Conservation (phyloP, 1,140 invertebrate species). For the Lycorma delicatula region DNA sequence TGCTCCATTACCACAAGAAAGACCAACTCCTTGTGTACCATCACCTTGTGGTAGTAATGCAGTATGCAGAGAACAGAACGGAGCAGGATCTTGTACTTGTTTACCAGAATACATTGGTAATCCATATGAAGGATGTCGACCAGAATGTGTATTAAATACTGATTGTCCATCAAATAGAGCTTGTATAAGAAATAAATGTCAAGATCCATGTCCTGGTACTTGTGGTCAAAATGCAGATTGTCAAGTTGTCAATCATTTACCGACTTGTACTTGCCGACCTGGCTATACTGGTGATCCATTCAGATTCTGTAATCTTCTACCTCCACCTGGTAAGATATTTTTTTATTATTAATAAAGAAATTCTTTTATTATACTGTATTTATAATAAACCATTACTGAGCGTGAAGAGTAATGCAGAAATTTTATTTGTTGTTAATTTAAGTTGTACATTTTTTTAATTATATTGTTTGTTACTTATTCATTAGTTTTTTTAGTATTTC, state of each 20-base stretch:
- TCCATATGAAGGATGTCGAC: constrained; percentile 63
- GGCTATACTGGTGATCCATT: constrained; percentile 65
- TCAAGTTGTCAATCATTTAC: constrained; percentile 60
- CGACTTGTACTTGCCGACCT: constrained; percentile 55
- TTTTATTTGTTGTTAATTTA: too few relatives aligned
- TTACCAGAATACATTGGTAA: constrained; percentile 62
- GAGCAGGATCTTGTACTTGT: constrained; percentile 59
- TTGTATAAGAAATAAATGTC: constrained; percentile 58
- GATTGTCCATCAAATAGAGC: constrained; percentile 60
- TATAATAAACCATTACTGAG: too few relatives aligned
- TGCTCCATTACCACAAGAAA: constrained; percentile 25
- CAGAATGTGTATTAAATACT: constrained; percentile 60
- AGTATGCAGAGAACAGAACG: constrained; percentile 54
- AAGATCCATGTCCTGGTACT: constrained; percentile 61
- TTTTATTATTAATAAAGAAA: too few relatives aligned
- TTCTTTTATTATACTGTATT: too few relatives aligned
- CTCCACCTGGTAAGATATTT: too few relatives aligned
- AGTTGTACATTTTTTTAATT: too few relatives aligned
- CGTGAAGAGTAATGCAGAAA: too few relatives aligned
- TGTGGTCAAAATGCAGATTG: constrained; percentile 66
- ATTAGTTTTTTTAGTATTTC: too few relatives aligned
- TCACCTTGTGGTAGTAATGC: constrained; percentile 67
- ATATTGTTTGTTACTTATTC: too few relatives aligned
- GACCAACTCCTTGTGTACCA: constrained; percentile 51
- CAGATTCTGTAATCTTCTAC: constrained; percentile 44